Evolutionary conservation across 2,888 invertebrate species (phyloP).

Genomic region (Disparrhopalites patrizii): DNA sequence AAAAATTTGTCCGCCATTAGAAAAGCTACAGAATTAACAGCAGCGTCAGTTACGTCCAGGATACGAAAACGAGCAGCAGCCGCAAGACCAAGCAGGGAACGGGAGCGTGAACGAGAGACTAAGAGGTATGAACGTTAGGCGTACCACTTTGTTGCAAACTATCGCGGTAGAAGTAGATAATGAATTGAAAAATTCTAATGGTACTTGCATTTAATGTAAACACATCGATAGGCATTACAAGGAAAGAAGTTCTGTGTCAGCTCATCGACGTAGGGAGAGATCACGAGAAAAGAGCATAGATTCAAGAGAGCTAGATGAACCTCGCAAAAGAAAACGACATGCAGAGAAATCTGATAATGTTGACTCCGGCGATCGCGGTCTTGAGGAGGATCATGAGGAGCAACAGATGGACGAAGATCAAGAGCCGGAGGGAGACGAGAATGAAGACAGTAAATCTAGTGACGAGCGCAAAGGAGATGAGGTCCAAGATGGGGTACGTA

Average conservation of each 20-base stretch:
- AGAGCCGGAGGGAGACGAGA: background rate
- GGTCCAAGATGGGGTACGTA: background rate
- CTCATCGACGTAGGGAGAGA: constrained; percentile 1
- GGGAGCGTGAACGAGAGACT: constrained; percentile 8
- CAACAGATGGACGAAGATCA: background rate
- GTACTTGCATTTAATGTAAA: too few relatives aligned
- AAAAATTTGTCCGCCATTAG: constrained; percentile 27
- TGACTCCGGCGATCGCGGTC: background rate
- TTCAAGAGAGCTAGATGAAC: background rate
- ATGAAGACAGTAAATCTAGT: background rate
- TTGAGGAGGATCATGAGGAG: background rate
- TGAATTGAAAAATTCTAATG: background rate
- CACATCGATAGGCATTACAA: constrained; percentile 1
- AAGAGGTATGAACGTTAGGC: constrained; percentile 12
- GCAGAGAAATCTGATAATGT: constrained; percentile 4
- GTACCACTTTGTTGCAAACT: background rate
- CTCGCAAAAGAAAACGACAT: background rate
- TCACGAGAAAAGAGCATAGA: constrained; percentile 15
- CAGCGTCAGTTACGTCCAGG: constrained; percentile 32
- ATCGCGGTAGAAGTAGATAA: background rate
- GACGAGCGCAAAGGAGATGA: background rate
- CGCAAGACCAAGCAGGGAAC: constrained; percentile 15
- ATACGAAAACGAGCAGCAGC: constrained; percentile 32
- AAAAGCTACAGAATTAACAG: constrained; percentile 36
- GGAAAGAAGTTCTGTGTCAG: background rate